These are phyloP conservation scores for Neelides folsomi DNA, from an alignment of 2,888 invertebrate species.

Conservation along the genomic window DNA sequence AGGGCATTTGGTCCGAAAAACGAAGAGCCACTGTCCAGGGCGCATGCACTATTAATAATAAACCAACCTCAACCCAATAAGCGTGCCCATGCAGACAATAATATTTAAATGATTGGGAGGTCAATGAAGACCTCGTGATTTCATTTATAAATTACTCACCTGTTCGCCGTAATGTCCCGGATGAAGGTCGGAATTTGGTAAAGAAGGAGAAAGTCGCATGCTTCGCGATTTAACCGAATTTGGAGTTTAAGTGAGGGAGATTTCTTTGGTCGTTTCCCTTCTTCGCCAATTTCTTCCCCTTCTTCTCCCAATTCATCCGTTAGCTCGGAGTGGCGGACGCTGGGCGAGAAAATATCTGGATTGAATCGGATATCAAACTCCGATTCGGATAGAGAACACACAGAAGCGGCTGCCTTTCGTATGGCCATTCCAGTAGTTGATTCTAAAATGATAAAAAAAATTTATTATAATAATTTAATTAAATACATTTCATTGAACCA, in stretches of 20 bases:
- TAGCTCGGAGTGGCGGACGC: constrained; percentile 64
- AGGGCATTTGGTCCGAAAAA: constrained; percentile 33
- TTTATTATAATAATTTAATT: neutral
- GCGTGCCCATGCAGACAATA: constrained; percentile 9
- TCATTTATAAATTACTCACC: constrained; percentile 15
- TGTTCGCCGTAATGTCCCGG: constrained; percentile 34
- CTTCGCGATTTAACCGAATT: constrained; percentile 66
- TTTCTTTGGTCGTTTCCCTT: constrained; percentile 20
- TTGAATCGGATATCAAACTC: constrained; percentile 97
- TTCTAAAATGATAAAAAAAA: constrained; percentile 8
- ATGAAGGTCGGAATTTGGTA: constrained; percentile 91
- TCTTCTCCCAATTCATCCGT: neutral
- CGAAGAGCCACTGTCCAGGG: constrained; percentile 33
- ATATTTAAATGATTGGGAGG: constrained; percentile 1
- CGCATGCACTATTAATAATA: constrained; percentile 27
- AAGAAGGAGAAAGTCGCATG: constrained; percentile 82
- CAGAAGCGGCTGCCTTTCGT: constrained; percentile 74
- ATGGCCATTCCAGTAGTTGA: constrained; percentile 43
- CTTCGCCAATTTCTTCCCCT: constrained; percentile 1
- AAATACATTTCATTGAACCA: too few species aligned
- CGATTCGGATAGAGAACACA: constrained; percentile 85
- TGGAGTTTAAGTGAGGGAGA: constrained; percentile 31
- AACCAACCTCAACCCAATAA: constrained; percentile 20
- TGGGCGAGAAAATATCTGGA: constrained; percentile 93
- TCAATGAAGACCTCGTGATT: constrained; percentile 7